Evolutionary conservation across 2,888 invertebrate genomes (phyloP).

Genomic region (Dinocampus coccinellae): DNA sequence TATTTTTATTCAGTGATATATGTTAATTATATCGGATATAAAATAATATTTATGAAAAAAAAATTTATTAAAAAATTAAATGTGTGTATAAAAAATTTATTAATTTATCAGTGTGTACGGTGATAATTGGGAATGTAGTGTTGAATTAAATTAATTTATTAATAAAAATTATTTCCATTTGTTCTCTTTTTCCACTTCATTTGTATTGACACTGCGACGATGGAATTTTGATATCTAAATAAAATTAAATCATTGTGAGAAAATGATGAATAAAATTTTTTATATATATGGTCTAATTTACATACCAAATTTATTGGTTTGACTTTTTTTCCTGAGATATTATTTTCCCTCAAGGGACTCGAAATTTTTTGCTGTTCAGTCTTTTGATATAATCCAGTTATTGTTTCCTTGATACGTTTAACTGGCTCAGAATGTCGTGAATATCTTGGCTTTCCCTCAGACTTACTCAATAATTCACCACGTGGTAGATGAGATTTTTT

Average conservation of each 20-base stretch:
- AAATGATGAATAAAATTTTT: background rate
- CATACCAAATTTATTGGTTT: conserved; percentile 57
- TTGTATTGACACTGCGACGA: conserved; percentile 45
- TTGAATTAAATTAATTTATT: background rate
- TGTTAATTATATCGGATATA: background rate
- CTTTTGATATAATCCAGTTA: background rate
- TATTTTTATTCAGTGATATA: background rate
- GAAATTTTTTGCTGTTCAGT: conserved; percentile 4
- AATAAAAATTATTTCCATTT: conserved; percentile 32
- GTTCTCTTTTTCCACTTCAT: conserved; percentile 58
- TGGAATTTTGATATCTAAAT: conserved; percentile 54
- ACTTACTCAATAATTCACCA: background rate
- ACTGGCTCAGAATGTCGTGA: conserved; percentile 8
- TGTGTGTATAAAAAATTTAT: background rate
- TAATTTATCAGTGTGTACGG: background rate
- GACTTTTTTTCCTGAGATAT: conserved; percentile 49
- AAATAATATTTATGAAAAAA: background rate
- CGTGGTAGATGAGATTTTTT: background rate
- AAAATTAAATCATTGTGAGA: background rate
- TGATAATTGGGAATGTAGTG: no score
- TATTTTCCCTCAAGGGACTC: conserved; percentile 58
- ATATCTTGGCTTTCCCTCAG: background rate
- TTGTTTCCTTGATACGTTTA: background rate
- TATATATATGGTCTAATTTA: conserved; percentile 16
- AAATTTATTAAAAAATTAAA: background rate